Percentiles rank a stretch among this genome's conserved stretches.
These are phyloP conservation scores for Nettapus auritus DNA, from an alignment of 2,113 vertebrate species.

Conservation along the genomic window DNA sequence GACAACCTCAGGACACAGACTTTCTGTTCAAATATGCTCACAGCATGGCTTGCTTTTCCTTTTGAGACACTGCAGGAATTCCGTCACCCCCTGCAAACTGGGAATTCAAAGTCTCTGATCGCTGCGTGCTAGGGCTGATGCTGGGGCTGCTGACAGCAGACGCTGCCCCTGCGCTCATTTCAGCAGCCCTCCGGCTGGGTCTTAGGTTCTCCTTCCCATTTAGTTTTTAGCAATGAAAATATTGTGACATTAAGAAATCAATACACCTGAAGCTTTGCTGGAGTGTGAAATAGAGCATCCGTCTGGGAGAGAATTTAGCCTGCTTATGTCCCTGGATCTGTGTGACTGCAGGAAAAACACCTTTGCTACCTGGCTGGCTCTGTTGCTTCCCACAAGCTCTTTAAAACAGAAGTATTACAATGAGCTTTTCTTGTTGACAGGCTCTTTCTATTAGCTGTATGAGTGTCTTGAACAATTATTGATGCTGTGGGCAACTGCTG, in stretches of 20 bases:
- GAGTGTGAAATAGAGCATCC: neutral
- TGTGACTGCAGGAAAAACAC: neutral
- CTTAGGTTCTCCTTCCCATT: neutral
- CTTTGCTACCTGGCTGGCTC: neutral
- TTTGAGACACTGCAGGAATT: neutral
- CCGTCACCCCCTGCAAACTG: neutral
- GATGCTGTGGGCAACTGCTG: neutral
- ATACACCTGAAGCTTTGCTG: conserved; percentile 1
- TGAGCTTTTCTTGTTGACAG: conserved; percentile 11
- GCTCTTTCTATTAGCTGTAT: conserved; percentile 18
- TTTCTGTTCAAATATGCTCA: neutral
- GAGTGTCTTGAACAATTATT: conserved; percentile 28
- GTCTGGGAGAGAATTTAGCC: conserved; percentile 2
- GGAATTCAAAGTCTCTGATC: neutral
- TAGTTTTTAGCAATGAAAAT: neutral
- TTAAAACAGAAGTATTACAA: neutral
- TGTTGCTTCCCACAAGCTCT: neutral
- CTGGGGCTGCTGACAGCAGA: neutral
- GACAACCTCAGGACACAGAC: neutral
- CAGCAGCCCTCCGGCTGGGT: neutral
- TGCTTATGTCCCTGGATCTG: neutral
- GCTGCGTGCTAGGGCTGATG: neutral
- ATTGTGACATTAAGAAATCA: neutral
- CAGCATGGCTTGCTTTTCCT: neutral
- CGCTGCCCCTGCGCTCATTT: neutral